Evolutionary conservation across 2,888 invertebrate genomes (phyloP).

Genomic region (Dasypogon diadema): DNA sequence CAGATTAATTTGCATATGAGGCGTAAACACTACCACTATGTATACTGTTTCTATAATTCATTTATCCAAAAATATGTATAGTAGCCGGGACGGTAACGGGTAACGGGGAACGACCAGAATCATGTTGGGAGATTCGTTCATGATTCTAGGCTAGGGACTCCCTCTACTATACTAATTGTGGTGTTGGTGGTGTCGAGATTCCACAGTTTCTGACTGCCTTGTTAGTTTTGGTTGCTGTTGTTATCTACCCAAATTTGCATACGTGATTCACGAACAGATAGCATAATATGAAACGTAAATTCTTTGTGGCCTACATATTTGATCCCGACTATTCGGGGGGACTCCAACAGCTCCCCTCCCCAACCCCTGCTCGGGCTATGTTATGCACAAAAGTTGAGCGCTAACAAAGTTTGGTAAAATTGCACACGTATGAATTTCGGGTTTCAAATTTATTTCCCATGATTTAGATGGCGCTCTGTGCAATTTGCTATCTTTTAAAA

Average conservation of each 20-base stretch:
- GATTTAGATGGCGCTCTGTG: not conserved
- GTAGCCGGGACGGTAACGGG: not conserved
- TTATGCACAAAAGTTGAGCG: not conserved
- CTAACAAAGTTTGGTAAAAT: constrained; percentile 14
- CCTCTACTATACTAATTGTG: constrained; percentile 5
- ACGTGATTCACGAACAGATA: constrained; percentile 52
- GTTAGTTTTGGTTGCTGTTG: constrained; percentile 50
- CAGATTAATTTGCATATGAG: constrained; percentile 51
- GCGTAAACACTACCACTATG: constrained; percentile 40
- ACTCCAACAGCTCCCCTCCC: not conserved
- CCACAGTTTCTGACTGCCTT: constrained; percentile 32
- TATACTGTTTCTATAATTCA: constrained; percentile 44
- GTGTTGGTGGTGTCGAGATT: constrained; percentile 16
- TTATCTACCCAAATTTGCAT: constrained; percentile 54
- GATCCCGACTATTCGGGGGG: constrained; percentile 7
- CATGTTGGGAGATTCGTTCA: not conserved
- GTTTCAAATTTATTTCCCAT: not conserved
- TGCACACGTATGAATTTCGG: not conserved
- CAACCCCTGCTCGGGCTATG: not conserved
- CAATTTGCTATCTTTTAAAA: constrained; percentile 6
- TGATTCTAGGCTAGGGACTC: constrained; percentile 6
- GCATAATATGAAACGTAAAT: constrained; percentile 29
- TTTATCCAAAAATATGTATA: constrained; percentile 44
- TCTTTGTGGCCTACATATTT: constrained; percentile 29
- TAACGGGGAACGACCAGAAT: not conserved